These are phyloP conservation scores for Callionymus lyra DNA, from an alignment of 2,113 vertebrate genomes.

Conservation along the genomic window DNA sequence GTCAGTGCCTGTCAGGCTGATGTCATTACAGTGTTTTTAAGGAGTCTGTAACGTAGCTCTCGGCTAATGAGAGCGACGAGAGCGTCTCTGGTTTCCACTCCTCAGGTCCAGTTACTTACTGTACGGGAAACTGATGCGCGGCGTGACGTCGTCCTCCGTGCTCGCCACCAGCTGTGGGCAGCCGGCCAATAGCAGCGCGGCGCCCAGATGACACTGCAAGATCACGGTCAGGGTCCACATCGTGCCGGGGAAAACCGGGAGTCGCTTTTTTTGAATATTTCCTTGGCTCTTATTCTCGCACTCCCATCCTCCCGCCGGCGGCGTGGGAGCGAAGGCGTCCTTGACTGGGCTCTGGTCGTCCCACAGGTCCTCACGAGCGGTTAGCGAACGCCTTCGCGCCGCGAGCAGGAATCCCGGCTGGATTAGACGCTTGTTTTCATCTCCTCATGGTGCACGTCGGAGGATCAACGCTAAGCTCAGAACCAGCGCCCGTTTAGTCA, in stretches of 20 bases:
- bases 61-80: too few species aligned
- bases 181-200: constrained; percentile 37
- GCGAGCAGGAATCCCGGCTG: constrained; percentile 37
- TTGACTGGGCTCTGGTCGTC: constrained; percentile 49
- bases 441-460: constrained; percentile 17
- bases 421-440: constrained; percentile 43
- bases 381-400: constrained; percentile 34
- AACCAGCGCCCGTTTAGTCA: constrained; percentile 26
- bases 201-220: constrained; percentile 28
- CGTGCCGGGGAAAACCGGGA: constrained; percentile 22
- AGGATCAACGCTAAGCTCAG: constrained; percentile 24
- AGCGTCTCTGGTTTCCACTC: too few species aligned
- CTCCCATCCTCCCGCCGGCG: constrained; percentile 38
- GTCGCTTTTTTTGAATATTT: constrained; percentile 37
- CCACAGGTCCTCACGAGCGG: constrained; percentile 34
- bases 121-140: constrained; percentile 62
- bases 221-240: constrained; percentile 43
- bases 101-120: constrained; percentile 43
- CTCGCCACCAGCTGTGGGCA: constrained; percentile 28
- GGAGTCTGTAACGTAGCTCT: too few species aligned
- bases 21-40: too few species aligned
- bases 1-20: too few species aligned
- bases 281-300: constrained; percentile 32
- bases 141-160: constrained; percentile 56
- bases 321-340: constrained; percentile 29